phyloP scores from a whole-genome alignment of 1,140 invertebrate genomes.

The Drosophila melanica region DNA sequence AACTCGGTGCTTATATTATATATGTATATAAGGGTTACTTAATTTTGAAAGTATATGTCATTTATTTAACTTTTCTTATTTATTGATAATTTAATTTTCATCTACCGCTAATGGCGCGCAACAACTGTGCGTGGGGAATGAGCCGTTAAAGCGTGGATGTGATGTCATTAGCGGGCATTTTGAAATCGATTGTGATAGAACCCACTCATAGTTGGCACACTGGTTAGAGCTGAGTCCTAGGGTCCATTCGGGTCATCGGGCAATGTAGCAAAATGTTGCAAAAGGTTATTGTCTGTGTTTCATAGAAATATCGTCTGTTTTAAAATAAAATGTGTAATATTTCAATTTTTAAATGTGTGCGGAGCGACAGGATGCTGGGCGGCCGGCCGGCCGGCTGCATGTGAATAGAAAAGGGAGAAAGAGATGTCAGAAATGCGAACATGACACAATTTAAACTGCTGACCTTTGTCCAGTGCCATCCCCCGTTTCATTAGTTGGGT shows the following conservation, averaged over 20 bases:
- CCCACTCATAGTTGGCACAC: constrained; percentile 61
- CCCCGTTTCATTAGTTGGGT: constrained; percentile 54
- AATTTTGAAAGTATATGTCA: too few relatives aligned
- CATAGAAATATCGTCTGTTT: constrained; percentile 62
- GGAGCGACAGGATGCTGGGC: constrained; percentile 15
- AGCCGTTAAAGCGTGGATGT: background rate
- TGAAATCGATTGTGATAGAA: constrained; percentile 45
- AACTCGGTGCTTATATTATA: too few relatives aligned
- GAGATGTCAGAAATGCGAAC: constrained; percentile 55
- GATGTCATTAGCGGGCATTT: constrained; percentile 59
- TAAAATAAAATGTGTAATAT: constrained; percentile 76
- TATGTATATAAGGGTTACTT: too few relatives aligned
- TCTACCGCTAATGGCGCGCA: background rate
- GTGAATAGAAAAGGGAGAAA: constrained; percentile 3
- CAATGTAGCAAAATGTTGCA: constrained; percentile 45
- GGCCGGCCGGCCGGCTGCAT: constrained; percentile 3
- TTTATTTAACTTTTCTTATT: background rate
- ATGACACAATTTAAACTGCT: constrained; percentile 79
- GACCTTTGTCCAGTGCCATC: constrained; percentile 61
- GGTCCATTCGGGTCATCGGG: constrained; percentile 63
- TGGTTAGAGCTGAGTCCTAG: constrained; percentile 43
- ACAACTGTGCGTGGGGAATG: background rate
- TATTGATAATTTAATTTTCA: constrained; percentile 16
- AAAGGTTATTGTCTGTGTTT: constrained; percentile 57
- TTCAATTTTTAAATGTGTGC: constrained; percentile 69